Base-by-base conservation (phyloP, 2,888 invertebrate species). In the Nomada fabriciana region DNA sequence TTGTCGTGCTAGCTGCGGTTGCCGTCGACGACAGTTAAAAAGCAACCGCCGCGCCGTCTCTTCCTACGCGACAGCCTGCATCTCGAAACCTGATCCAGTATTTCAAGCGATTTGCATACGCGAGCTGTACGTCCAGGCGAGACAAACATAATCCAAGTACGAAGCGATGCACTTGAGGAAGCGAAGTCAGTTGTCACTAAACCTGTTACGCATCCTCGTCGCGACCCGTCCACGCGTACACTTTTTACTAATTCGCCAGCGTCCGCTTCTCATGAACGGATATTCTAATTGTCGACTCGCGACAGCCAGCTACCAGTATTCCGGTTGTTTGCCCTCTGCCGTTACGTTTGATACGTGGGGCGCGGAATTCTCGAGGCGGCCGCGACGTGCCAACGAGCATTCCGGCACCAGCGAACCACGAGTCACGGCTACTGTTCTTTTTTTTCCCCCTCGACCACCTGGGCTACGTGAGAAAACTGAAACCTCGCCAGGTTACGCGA, bases 281-380 rank as follows among this genome's bases (percentile, higher is more conserved):
- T 83, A 77, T 85, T 80, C 82, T 80, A 80, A 87, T 88, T 61
- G 83, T 80, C 55, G 63, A 64, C 75, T 76, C 71, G 75, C 55
- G 70, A 81, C 87, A 83, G 81, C 83, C 81, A 77, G 47, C 67
- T 69, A 69, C 70, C 76, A 76, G 69, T 79, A 83, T 86, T 84
- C 80, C 74, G 69, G 72, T 71, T 53, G 59, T 60, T 71, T 64
- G 42, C 57, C 50, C 25, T 23, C 11, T 18, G 13, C 18, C 53
- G 67, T 74, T 59, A 65, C 69, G 60, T 65, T 77, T 29, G 42
- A 18, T 55, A 59, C 69, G 60, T 70, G 50, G 59, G 47, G 53
- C 52, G 61, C 47, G 36, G 63, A 10, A 52, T 3, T 15, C 55
- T 47, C 61, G 57, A 55, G 43, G 42, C 57, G 55, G 7, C 36